A percentile compares a stretch with the other conserved stretches of the same genome.
Evolutionary conservation across 2,888 invertebrate genomes (phyloP).

Genomic region (Blomia tropicalis): DNA sequence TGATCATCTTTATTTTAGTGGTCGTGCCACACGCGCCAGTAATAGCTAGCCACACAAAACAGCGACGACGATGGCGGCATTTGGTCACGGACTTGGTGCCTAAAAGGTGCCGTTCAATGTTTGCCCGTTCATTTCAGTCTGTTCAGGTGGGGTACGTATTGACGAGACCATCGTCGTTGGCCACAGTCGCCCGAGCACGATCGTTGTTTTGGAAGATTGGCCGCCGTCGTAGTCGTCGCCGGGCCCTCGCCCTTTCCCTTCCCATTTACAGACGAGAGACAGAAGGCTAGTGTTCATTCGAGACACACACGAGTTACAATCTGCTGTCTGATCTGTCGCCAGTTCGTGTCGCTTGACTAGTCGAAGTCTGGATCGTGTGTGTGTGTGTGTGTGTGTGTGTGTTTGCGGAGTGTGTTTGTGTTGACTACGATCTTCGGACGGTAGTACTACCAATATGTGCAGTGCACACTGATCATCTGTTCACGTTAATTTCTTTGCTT

Average conservation of each 20-base stretch:
- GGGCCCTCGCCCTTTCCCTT: too few species aligned
- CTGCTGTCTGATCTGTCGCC: background rate
- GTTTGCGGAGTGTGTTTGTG: too few species aligned
- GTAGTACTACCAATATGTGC: too few species aligned
- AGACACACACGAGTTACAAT: background rate
- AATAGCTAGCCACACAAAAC: background rate
- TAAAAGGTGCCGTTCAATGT: background rate
- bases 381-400: too few species aligned
- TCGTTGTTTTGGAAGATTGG: background rate
- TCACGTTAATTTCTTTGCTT: too few species aligned
- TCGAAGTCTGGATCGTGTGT: too few species aligned
- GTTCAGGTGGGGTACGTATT: background rate
- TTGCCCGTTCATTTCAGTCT: too few species aligned
- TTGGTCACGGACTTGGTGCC: background rate
- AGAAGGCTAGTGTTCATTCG: too few species aligned
- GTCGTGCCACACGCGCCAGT: background rate
- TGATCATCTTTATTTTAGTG: background rate
- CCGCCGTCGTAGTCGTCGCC: background rate
- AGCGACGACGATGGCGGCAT: conserved; percentile 1
- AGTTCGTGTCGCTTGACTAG: background rate
- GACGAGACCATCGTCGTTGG: too few species aligned
- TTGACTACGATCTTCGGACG: too few species aligned
- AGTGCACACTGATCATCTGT: too few species aligned
- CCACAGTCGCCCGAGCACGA: background rate
- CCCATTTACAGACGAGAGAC: too few species aligned